phyloP scores from a whole-genome alignment of 2,888 invertebrate species.

The Drosophila kambysellisi region DNA sequence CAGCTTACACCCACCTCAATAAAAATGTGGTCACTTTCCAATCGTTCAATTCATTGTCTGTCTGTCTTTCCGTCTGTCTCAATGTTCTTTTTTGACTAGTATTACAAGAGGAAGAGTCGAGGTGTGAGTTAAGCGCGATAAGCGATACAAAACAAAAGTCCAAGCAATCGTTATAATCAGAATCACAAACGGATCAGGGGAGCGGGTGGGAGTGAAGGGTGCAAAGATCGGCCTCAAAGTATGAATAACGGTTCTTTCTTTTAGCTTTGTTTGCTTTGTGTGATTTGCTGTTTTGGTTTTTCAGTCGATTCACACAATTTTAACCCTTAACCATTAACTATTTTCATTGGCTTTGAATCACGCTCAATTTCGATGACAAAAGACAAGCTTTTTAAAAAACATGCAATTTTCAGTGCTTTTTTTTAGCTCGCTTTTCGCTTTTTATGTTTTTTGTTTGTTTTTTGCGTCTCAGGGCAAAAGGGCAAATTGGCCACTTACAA shows the following conservation, averaged over 20 bases:
- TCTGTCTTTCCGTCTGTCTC: constrained; percentile 10
- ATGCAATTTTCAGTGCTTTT: constrained; percentile 19
- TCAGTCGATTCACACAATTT: constrained; percentile 2
- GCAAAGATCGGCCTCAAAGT: constrained; percentile 50
- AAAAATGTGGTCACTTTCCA: constrained; percentile 41
- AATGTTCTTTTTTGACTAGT: constrained; percentile 46
- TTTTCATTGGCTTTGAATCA: constrained; percentile 19
- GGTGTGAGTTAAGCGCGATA: constrained; percentile 31
- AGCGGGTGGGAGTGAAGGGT: constrained; percentile 16
- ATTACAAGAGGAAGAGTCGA: constrained; percentile 36
- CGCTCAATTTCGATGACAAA: constrained; percentile 1
- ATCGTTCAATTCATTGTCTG: constrained; percentile 37
- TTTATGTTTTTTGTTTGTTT: not conserved
- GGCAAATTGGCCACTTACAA: constrained; percentile 8
- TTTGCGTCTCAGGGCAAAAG: constrained; percentile 36
- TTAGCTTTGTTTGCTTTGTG: constrained; percentile 22
- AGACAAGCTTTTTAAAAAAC: constrained; percentile 13
- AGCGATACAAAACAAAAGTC: constrained; percentile 34
- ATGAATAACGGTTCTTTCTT: constrained; percentile 54
- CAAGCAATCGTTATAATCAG: constrained; percentile 5
- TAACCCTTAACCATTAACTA: constrained; percentile 24
- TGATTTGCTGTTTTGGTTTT: constrained; percentile 12
- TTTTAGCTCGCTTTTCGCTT: not conserved
- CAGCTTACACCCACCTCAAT: constrained; percentile 56
- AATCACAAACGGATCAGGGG: constrained; percentile 11